Evolutionary conservation across 2,113 vertebrate species (phyloP).

Genomic region (Eidolon helvum): DNA sequence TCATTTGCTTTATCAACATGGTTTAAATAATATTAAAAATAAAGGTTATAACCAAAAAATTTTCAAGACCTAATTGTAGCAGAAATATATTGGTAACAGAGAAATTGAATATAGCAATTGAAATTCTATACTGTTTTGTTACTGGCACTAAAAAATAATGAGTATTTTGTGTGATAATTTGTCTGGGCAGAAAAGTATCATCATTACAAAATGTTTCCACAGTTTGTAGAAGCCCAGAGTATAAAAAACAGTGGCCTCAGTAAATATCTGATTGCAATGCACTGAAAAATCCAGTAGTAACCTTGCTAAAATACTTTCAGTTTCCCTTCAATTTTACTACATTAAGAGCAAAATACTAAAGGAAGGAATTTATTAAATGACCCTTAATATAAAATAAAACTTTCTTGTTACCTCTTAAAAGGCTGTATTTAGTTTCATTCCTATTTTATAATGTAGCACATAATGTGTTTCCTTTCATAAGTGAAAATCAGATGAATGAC

Average conservation of each 20-base stretch:
- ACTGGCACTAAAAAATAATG: not conserved
- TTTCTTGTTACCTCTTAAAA: not conserved
- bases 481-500: not conserved
- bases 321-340: not conserved
- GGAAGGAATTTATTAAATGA: not conserved
- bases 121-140: not conserved
- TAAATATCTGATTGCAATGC: not conserved
- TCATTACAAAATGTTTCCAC: not conserved
- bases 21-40: not conserved
- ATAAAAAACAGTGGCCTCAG: not conserved
- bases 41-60: not conserved
- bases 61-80: not conserved
- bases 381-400: not conserved
- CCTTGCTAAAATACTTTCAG: not conserved
- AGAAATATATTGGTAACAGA: not conserved
- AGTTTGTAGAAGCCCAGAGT: not conserved
- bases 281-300: not conserved
- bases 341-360: not conserved
- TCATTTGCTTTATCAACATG: not conserved
- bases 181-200: accelerated
- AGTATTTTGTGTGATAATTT: not conserved
- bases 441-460: not conserved
- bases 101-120: not conserved
- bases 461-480: not conserved
- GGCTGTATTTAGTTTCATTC: not conserved